These are phyloP conservation scores for Cinclus cinclus DNA, from an alignment of 2,113 vertebrate species.

Conservation along the genomic window DNA sequence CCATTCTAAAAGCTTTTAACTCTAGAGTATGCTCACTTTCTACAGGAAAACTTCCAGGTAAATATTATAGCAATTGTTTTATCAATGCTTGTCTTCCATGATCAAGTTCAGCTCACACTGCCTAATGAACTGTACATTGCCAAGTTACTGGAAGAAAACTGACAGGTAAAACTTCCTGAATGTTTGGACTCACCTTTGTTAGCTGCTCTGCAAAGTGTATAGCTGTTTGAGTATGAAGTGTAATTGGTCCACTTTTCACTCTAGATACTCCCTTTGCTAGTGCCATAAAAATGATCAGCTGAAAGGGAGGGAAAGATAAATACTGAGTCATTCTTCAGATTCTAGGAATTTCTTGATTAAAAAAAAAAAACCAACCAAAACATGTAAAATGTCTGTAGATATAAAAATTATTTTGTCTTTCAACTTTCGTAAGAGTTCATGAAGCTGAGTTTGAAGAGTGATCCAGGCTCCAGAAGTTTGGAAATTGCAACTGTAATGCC, in stretches of 20 bases:
- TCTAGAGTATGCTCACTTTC: background rate
- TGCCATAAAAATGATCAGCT: constrained; percentile 98
- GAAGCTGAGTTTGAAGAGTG: background rate
- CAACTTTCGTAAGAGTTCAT: background rate
- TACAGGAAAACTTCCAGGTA: background rate
- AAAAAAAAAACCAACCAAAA: background rate
- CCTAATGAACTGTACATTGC: background rate
- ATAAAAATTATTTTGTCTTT: background rate
- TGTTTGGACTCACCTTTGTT: constrained; percentile 79
- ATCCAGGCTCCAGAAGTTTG: background rate
- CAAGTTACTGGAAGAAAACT: background rate
- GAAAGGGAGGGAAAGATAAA: constrained; percentile 3
- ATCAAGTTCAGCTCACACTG: background rate
- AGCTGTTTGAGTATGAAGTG: constrained; percentile 92
- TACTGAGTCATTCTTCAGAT: background rate
- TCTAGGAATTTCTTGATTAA: background rate
- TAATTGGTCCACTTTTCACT: constrained; percentile 89
- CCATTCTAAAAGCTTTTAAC: background rate
- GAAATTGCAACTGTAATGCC: background rate
- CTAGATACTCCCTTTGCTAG: constrained; percentile 89
- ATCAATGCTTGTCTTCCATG: background rate
- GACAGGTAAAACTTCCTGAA: background rate
- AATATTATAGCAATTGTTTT: background rate
- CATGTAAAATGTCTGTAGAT: background rate
- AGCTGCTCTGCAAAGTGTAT: constrained; percentile 93